Base-by-base conservation (phyloP, 2,888 invertebrate species). In the Dinocampus coccinellae region DNA sequence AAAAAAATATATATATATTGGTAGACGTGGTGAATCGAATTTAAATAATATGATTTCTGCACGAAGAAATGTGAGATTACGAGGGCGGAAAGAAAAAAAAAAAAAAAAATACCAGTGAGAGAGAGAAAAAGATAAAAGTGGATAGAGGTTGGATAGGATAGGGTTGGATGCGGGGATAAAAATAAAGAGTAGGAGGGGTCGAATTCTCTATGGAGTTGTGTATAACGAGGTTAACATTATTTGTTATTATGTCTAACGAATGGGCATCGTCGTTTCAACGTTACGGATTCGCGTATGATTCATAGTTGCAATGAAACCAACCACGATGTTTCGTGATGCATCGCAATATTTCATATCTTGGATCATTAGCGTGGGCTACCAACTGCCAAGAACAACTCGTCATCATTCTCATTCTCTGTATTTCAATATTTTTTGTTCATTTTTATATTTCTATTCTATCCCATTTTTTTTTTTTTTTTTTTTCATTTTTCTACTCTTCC, bases 271-370 rank as follows among this genome's bases (percentile, higher is more conserved):
- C 66, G 71, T 71, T 71, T 71, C 53, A 71, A 53, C 61, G 61
- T 53, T 52, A 52, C 53, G 53, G 60, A 66, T 71, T 71, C 71
- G 71, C 70, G 7, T 16, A 72, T 72, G 72, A 72, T 72, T 72
- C 72, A 72, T 72, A 62, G 62, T 42, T 63, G 55, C 72, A 63
- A 72, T 72, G 72, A 72, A 72, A 72, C 42, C 58, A 63, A 68
- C 72, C 69, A 71, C 73, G 71, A 74, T 76, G 75, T 77, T 77
- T 76, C 77, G 76, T 77, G 76, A 77, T 77, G 75, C 75, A 76
- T 75, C 74, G 77, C 77, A 73, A 76, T 77, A 77, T 77, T 77
- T 77, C 77, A 77, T 77, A 76, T 77, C 72, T 72, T 58, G 72
- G 57, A 72, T 72, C 67, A 72, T 72, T 72, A 72, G 72, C 67